Percentiles rank a stretch among this genome's conserved stretches.
Evolutionary conservation across 1,140 invertebrate genomes (phyloP).

Genomic region (Bombyx mori): DNA sequence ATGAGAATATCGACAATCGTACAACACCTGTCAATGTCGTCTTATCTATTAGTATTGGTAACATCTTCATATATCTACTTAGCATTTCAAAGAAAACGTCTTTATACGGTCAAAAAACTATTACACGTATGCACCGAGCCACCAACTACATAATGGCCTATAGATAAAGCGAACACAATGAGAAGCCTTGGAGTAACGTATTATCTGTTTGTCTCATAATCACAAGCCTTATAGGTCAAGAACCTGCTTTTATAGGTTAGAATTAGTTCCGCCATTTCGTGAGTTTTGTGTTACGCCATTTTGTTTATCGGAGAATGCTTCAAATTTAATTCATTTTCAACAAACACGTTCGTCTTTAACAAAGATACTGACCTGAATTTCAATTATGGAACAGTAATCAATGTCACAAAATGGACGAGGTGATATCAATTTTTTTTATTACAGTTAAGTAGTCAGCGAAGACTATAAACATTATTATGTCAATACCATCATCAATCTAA

Average conservation of each 20-base stretch:
- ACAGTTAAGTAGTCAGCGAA: too few relatives aligned
- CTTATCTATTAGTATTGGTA: too few relatives aligned
- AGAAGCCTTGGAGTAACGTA: slow-evolving; percentile 44
- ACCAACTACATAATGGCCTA: slow-evolving; percentile 13
- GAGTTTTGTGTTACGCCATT: not conserved
- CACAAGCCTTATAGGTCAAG: slow-evolving; percentile 42
- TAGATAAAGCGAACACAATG: slow-evolving; percentile 25
- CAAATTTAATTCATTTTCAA: not conserved
- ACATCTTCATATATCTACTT: too few relatives aligned
- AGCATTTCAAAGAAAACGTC: not conserved
- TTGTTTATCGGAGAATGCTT: slow-evolving; percentile 2
- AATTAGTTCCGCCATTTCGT: slow-evolving; percentile 32
- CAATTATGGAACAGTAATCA: too few relatives aligned
- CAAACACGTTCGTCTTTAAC: too few relatives aligned
- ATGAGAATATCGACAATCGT: too few relatives aligned
- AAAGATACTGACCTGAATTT: too few relatives aligned
- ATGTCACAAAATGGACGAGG: too few relatives aligned
- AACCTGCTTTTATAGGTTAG: slow-evolving; percentile 12
- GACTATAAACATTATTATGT: too few relatives aligned
- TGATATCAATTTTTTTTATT: too few relatives aligned
- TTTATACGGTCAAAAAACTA: slow-evolving; percentile 12
- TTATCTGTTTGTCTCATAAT: slow-evolving; percentile 47
- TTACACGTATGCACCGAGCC: slow-evolving; percentile 9
- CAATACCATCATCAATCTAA: too few relatives aligned
- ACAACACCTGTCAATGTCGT: too few relatives aligned